Conservation (phyloP, 2,888 invertebrate species). For the Pristionchus mayeri region DNA sequence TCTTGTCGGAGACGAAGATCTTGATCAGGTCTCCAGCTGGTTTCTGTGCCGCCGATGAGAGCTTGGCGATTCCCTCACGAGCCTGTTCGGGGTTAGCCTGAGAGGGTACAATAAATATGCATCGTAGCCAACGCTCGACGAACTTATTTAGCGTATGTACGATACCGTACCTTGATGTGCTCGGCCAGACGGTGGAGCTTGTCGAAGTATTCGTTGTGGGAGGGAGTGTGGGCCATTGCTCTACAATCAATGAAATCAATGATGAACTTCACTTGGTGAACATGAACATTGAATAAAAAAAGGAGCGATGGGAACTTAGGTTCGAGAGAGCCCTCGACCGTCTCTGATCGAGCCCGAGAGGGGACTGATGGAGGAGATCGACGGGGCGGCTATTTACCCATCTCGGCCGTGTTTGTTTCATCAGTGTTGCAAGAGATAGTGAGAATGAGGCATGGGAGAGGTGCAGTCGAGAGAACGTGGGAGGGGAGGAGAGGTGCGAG, state of each 20-base stretch:
- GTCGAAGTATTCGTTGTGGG: not conserved
- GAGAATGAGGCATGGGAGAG: not conserved
- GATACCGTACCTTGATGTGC: conserved; percentile 36
- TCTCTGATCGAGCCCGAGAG: not conserved
- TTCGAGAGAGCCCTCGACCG: no score
- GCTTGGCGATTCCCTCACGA: not conserved
- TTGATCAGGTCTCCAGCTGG: conserved; percentile 32
- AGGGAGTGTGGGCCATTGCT: conserved; percentile 2
- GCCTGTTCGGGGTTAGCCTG: conserved; percentile 32
- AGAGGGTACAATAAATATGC: not conserved
- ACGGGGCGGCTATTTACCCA: not conserved
- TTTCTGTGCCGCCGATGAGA: conserved; percentile 4
- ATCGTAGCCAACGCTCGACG: not conserved
- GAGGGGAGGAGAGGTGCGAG: not conserved
- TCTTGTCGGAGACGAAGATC: conserved; percentile 40
- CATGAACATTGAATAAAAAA: no score
- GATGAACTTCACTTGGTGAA: no score
- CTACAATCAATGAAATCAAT: not conserved
- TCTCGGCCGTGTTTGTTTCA: not conserved
- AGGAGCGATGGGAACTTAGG: no score
- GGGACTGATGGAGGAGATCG: not conserved
- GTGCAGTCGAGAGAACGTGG: not conserved
- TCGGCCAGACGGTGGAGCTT: conserved; percentile 16
- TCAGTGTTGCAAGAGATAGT: not conserved
- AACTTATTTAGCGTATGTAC: not conserved